Evolutionary conservation across 2,888 invertebrate genomes (phyloP).

Genomic region (Leucania comma): DNA sequence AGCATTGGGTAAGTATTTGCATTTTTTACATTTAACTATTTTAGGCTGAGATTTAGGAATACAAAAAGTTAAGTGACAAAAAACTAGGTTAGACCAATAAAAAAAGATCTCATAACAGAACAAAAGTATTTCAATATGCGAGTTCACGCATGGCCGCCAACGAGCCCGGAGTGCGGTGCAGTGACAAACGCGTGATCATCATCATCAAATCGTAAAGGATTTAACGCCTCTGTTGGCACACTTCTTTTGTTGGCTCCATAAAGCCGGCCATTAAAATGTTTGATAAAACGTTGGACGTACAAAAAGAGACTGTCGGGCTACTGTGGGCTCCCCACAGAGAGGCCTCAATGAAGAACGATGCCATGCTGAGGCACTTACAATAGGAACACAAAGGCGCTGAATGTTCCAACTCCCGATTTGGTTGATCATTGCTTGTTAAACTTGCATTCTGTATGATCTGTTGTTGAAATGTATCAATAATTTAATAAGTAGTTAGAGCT

Average conservation of each 20-base stretch:
- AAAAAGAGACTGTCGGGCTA: slow-evolving; percentile 88
- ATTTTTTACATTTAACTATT: slow-evolving; percentile 20
- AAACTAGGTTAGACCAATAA: slow-evolving; percentile 31
- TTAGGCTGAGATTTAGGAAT: not conserved
- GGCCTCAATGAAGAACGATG: slow-evolving; percentile 81
- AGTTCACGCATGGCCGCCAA: slow-evolving; percentile 77
- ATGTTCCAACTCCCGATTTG: slow-evolving; percentile 78
- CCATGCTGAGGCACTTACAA: slow-evolving; percentile 84
- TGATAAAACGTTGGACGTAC: slow-evolving; percentile 88
- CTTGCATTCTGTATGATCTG: slow-evolving; percentile 64
- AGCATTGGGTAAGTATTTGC: slow-evolving; percentile 57
- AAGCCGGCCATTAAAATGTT: slow-evolving; percentile 90
- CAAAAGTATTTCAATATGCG: slow-evolving; percentile 67
- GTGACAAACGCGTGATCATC: slow-evolving; percentile 88
- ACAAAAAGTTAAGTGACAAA: slow-evolving; percentile 35
- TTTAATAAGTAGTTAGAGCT: slow-evolving; percentile 52
- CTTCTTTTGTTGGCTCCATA: slow-evolving; percentile 89
- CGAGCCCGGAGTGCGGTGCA: slow-evolving; percentile 76
- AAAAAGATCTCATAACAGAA: slow-evolving; percentile 57
- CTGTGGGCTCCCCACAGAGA: slow-evolving; percentile 86
- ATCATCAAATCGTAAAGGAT: slow-evolving; percentile 90
- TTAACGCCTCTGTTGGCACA: slow-evolving; percentile 91
- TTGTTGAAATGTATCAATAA: slow-evolving; percentile 64
- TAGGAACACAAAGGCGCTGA: slow-evolving; percentile 73
- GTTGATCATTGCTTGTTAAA: slow-evolving; percentile 79